Conservation (phyloP, 2,888 invertebrate genomes). For the Smittia aterrima region DNA sequence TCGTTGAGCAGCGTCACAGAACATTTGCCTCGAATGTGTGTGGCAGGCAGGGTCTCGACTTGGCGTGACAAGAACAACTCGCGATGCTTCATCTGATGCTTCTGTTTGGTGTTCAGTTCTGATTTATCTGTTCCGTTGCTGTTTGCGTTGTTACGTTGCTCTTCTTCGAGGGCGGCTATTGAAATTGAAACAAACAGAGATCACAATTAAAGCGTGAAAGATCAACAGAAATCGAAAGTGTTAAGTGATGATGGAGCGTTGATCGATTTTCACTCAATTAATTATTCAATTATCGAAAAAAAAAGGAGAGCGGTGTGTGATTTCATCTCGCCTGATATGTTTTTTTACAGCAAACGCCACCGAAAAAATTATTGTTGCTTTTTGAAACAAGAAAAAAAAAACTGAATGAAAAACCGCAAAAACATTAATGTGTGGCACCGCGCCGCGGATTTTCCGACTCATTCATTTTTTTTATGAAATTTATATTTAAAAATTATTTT, state of each 20-base stretch:
- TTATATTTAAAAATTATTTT: constrained; percentile 3
- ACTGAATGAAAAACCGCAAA: neutral
- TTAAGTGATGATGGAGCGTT: constrained; percentile 8
- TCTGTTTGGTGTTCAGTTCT: constrained; percentile 77
- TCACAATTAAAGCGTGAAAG: neutral
- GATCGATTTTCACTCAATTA: constrained; percentile 1
- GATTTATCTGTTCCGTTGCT: constrained; percentile 58
- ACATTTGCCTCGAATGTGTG: constrained; percentile 99
- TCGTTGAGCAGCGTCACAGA: constrained; percentile 98
- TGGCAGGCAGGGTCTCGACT: constrained; percentile 97
- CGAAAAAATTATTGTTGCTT: neutral
- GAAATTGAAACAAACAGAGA: constrained; percentile 44
- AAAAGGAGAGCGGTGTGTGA: neutral
- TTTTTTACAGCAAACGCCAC: neutral
- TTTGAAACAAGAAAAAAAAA: neutral
- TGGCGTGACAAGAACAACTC: constrained; percentile 97
- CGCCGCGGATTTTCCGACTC: neutral
- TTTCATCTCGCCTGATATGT: neutral
- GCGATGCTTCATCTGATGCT: constrained; percentile 94
- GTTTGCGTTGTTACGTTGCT: constrained; percentile 51
- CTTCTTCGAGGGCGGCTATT: constrained; percentile 69
- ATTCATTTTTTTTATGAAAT: constrained; percentile 11
- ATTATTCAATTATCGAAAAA: neutral
- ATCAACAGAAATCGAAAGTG: neutral
- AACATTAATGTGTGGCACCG: constrained; percentile 1